A percentile compares a stretch with the other conserved stretches of the same genome.
Evolutionary conservation across 2,888 invertebrate genomes (phyloP).

Genomic region (Crocallis elinguaria): DNA sequence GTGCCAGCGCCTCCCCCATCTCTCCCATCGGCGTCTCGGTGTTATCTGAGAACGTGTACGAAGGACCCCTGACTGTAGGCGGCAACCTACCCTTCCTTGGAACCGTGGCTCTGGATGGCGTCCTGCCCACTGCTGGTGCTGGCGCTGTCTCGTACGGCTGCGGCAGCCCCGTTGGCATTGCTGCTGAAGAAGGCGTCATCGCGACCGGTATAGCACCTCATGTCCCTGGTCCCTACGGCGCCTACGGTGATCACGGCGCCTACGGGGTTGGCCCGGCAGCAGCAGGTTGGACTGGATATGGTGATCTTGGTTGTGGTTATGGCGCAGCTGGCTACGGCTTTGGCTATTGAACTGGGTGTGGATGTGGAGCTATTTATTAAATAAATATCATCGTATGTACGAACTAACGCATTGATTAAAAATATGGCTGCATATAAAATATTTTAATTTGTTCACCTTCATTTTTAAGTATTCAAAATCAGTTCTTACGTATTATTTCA

Average conservation of each 20-base stretch:
- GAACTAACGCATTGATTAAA: too few species aligned
- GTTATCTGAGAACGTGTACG: slow-evolving; percentile 52
- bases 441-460: too few species aligned
- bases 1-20: slow-evolving; percentile 46
- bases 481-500: too few species aligned
- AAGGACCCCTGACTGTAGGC: slow-evolving; percentile 48
- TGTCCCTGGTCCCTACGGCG: slow-evolving; percentile 3
- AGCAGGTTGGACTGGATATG: slow-evolving; percentile 43
- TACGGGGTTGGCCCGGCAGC: slow-evolving; percentile 1
- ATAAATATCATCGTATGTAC: too few species aligned
- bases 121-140: slow-evolving; percentile 47
- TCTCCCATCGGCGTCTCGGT: slow-evolving; percentile 51
- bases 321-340: not conserved
- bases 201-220: slow-evolving; percentile 20
- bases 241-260: slow-evolving; percentile 1
- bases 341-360: too few species aligned
- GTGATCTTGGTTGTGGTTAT: slow-evolving; percentile 5
- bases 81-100: slow-evolving; percentile 56
- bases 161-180: slow-evolving; percentile 47
- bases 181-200: slow-evolving; percentile 37
- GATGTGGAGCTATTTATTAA: too few species aligned
- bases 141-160: slow-evolving; percentile 50
- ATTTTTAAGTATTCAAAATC: too few species aligned
- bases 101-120: slow-evolving; percentile 51
- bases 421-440: too few species aligned